Conservation (phyloP, 2,888 invertebrate species). For the Tenodera sinensis region DNA sequence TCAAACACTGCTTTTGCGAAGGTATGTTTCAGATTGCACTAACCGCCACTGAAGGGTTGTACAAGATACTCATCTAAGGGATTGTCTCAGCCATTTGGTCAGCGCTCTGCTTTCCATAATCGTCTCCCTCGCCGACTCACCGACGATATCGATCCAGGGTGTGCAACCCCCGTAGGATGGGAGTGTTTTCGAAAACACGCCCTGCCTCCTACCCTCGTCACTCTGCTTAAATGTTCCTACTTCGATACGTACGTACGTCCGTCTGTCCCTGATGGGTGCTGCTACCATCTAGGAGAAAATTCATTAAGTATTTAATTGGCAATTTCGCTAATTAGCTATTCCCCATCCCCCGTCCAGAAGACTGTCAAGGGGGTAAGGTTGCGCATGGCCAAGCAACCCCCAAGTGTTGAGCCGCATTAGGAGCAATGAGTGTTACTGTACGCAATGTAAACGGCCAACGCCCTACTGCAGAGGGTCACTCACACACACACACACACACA, state of each 20-base stretch:
- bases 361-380: not conserved
- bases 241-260: not conserved
- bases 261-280: slow-evolving; percentile 18
- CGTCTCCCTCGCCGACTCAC: not conserved
- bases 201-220: not conserved
- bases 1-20: not conserved
- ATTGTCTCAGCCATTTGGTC: not conserved
- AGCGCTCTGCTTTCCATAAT: not conserved
- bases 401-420: not conserved
- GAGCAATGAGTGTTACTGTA: not conserved
- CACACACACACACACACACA: no score
- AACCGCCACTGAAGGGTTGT: not conserved
- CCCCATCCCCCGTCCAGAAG: not conserved
- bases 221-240: not conserved
- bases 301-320: slow-evolving; percentile 24
- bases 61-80: not conserved
- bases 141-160: not conserved
- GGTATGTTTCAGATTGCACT: not conserved
- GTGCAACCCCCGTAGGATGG: not conserved
- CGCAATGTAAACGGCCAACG: not conserved
- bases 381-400: not conserved
- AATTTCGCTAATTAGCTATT: slow-evolving; percentile 20
- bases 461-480: not conserved
- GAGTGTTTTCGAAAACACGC: not conserved
- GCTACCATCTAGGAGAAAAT: slow-evolving; percentile 18